Percentiles rank a stretch among this genome's conserved stretches.
phyloP scores from a whole-genome alignment of 2,797 vertebrate genomes.

The Enteromius afrohamiltoni region DNA sequence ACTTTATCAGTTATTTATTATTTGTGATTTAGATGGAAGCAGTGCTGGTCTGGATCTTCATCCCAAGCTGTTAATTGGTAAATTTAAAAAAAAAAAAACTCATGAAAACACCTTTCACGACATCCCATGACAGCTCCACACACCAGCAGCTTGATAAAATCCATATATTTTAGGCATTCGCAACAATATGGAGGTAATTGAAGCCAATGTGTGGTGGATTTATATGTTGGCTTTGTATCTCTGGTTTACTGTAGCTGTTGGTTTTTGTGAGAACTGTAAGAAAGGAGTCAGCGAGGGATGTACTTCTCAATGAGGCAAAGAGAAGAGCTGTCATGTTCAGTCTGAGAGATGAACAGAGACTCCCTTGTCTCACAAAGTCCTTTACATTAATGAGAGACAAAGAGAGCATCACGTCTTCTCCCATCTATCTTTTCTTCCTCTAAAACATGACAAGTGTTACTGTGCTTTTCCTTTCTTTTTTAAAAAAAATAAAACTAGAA shows the following conservation, averaged over 20 bases:
- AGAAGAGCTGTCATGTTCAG: constrained; percentile 48
- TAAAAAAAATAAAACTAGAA: constrained; percentile 44
- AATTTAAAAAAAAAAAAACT: background rate
- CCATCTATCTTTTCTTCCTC: constrained; percentile 36
- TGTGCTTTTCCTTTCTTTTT: constrained; percentile 24
- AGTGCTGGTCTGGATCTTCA: background rate
- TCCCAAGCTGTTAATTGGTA: background rate
- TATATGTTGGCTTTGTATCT: constrained; percentile 22
- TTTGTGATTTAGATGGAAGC: background rate
- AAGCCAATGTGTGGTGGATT: background rate
- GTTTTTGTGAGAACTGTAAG: constrained; percentile 10
- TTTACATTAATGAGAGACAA: constrained; percentile 58
- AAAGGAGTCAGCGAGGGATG: constrained; percentile 21
- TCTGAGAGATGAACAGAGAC: constrained; percentile 42
- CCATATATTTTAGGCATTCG: background rate
- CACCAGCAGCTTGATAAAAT: background rate
- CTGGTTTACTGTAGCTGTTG: constrained; percentile 2
- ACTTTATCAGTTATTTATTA: background rate
- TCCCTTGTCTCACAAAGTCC: constrained; percentile 25
- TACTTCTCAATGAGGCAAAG: constrained; percentile 15
- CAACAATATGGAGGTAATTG: background rate
- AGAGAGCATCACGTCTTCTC: constrained; percentile 24
- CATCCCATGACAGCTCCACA: background rate
- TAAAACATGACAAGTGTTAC: constrained; percentile 53
- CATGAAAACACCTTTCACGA: background rate